These are phyloP conservation scores for Ligdia adustata DNA, from an alignment of 2,888 invertebrate species.

Conservation along the genomic window DNA sequence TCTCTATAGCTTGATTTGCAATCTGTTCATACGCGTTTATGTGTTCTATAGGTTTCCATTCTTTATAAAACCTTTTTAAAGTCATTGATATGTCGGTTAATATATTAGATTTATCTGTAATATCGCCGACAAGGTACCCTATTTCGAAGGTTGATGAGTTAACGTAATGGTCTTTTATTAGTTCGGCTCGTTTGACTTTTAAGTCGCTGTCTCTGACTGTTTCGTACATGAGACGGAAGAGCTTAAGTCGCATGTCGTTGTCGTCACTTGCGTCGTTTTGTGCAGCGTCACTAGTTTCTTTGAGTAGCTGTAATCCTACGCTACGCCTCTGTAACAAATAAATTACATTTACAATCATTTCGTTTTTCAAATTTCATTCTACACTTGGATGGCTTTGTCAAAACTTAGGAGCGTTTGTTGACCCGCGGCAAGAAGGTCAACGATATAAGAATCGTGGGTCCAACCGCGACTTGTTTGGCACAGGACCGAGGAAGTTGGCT, in stretches of 20 bases:
- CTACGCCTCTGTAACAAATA: background rate
- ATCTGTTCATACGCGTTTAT: constrained; percentile 67
- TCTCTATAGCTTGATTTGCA: constrained; percentile 59
- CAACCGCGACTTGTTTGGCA: too few species aligned
- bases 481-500: too few species aligned
- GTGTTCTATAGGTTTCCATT: constrained; percentile 64
- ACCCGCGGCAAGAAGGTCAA: too few species aligned
- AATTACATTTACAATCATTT: too few species aligned
- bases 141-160: constrained; percentile 4
- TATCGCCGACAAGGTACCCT: constrained; percentile 2
- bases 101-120: constrained; percentile 2
- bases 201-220: constrained; percentile 57
- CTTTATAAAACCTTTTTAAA: constrained; percentile 41
- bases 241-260: constrained; percentile 3
- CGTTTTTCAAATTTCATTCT: too few species aligned
- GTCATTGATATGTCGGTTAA: constrained; percentile 4
- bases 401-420: too few species aligned
- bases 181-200: constrained; percentile 52
- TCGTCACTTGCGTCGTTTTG: background rate
- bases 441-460: too few species aligned
- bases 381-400: too few species aligned
- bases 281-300: background rate
- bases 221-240: constrained; percentile 63
- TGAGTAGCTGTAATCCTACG: background rate
- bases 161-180: constrained; percentile 34